Base-by-base conservation (phyloP, 2,113 vertebrate species). In the Bettongia penicillata region DNA sequence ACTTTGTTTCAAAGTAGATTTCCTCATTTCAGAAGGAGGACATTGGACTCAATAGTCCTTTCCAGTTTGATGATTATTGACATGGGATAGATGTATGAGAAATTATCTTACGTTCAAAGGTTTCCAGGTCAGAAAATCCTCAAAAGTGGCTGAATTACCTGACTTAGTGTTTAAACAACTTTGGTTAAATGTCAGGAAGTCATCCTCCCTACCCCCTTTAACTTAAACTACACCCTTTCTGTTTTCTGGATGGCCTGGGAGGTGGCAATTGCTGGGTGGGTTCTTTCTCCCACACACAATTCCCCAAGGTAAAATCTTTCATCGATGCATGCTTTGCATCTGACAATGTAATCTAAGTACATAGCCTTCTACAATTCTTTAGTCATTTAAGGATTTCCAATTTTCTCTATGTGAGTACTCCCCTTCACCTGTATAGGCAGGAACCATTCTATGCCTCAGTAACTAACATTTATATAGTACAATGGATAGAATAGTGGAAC, bases 291-390 rank as follows among this genome's bases (percentile, higher is more conserved):
- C n/a, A 84, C 68, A 84, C n/a, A 43, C 37, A 84, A 84, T 84
- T 43, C 68, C n/a, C 68, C n/a, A 43, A 22, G n/a, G 68, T 22
- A 43, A 84, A 84, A 43, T 23, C 68, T 84, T 16, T 84, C 37
- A 7, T 28, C 90, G 92, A 84, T 93, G 92, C 53, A 89, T 68
- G 25, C 23, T 89, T 51, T 47, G 16, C 16, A 31, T 96, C 49
- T 92, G 89, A 89, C 0, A 49, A 10, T 47, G n/a, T 91, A 89
- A 93, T 91, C 95, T 23, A 90, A 90, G 49, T 51, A 91, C 89
- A 93, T 25, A 91, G 61, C 48, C 95, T 91, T 90, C 92, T 96
- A 91, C 91, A 52, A 93, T 91, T 96, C 94, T 91, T 93, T 2
- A 57, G 24, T 52, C 11, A 97, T 92, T 95, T 94, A 89, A 93